Conservation (phyloP, 2,797 vertebrate genomes). For the Oreochromis mossambicus region DNA sequence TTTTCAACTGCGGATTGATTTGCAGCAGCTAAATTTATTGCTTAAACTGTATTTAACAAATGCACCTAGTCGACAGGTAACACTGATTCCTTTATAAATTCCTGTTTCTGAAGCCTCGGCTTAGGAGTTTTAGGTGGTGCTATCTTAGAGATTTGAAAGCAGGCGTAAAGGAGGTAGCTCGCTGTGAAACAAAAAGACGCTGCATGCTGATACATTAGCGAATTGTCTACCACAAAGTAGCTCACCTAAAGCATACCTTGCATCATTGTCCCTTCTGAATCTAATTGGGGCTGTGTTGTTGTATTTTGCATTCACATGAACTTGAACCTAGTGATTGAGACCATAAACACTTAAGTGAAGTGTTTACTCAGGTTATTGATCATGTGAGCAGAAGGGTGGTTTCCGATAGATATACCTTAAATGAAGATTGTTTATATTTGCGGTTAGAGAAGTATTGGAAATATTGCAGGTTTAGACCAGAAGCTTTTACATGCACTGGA, state of each 20-base stretch:
- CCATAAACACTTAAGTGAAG: background rate
- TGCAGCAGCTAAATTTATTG: background rate
- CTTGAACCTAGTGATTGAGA: background rate
- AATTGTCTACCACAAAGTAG: background rate
- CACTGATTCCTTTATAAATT: background rate
- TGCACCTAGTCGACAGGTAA: background rate
- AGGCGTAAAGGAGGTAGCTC: background rate
- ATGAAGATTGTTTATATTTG: background rate
- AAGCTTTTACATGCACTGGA: background rate
- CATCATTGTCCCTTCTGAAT: background rate
- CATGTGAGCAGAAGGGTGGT: background rate
- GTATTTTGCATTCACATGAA: background rate
- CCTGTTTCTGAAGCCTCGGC: background rate
- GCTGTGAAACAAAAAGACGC: background rate
- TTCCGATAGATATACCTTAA: background rate
- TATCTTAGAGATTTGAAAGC: background rate
- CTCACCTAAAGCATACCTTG: background rate
- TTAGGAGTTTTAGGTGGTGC: background rate
- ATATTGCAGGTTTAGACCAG: background rate
- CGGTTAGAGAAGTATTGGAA: background rate
- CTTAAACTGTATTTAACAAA: background rate
- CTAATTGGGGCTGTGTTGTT: background rate
- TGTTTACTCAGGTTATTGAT: background rate
- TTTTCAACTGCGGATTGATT: background rate
- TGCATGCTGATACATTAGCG: background rate